Base-by-base conservation (phyloP, 2,113 vertebrate species). In the Pyxicephalus adspersus region DNA sequence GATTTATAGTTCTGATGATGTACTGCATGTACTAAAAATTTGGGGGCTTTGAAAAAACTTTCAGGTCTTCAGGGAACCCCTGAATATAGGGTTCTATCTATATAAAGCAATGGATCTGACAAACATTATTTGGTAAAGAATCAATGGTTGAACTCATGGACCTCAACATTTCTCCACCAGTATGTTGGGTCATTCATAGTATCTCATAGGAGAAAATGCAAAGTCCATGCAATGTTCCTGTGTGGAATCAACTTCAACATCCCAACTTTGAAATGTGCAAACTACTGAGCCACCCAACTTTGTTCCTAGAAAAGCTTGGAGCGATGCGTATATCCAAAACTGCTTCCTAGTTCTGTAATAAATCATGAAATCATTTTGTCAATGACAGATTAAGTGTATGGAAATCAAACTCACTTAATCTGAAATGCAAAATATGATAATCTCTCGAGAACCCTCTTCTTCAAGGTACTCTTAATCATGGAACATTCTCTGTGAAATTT, bases 401-500 rank as follows among this genome's bases (percentile, higher is more conserved):
- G 61, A 70, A 80, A 80, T 70, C 22, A 80, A 80, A 67, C 3
- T 45, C 65, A 50, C 31, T 61, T 80, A 64, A 77, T 76, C 38
- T 76, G 50, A 77, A 70, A 61, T 80, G 77, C 65, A 80, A 80
- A 70, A 50, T 57, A 70, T 67, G 23, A 58, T 76, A n/a, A 55
- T 29, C 28, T 58, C 34, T 20, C 23, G 45, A 68, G 64, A 58
- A 68, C 18, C 26, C 25, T 11, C 55, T 13, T 70, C 61, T 23
- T 28, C 28, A 55, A 29, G 19, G 22, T 23, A 7, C 29, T 55
- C 23, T 61, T 61, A 80, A 61, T 80, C 77, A 80, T 5, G 22
- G 7, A 29, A 60, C n/a, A 61, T 70, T 79, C 77, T 80, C 22
- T 15, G 20, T 3, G 28, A 70, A 80, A 70, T 50, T 86, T 83